Evolutionary conservation across 2,888 invertebrate species (phyloP).

Genomic region (Meiosimyza decipiens): DNA sequence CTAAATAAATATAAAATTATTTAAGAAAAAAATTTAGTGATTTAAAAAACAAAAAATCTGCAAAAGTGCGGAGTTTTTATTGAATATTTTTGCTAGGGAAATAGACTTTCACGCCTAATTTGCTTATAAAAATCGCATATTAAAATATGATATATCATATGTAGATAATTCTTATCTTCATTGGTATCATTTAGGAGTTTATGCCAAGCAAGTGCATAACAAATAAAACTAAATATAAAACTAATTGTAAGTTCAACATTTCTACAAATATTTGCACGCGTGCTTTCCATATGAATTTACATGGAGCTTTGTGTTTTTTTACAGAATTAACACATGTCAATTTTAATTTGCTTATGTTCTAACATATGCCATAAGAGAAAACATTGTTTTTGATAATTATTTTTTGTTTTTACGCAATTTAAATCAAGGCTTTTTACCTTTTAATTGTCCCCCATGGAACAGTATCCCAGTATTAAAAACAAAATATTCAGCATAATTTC

Average conservation of each 20-base stretch:
- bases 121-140: neutral
- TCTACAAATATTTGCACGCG: constrained; percentile 38
- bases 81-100: too few species aligned
- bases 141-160: neutral
- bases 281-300: constrained; percentile 36
- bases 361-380: too few species aligned
- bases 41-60: too few species aligned
- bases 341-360: neutral
- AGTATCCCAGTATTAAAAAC: too few species aligned
- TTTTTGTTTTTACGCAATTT: too few species aligned
- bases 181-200: constrained; percentile 37
- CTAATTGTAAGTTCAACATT: constrained; percentile 27
- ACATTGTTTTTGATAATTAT: too few species aligned
- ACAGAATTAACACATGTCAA: constrained; percentile 41
- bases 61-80: neutral
- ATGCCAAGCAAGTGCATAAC: constrained; percentile 58
- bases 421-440: too few species aligned
- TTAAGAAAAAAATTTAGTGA: neutral
- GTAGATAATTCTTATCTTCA: constrained; percentile 37
- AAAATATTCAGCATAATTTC: too few species aligned
- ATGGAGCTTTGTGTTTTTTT: constrained; percentile 46
- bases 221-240: constrained; percentile 50
- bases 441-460: too few species aligned
- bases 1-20: neutral
- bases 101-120: neutral